phyloP scores from a whole-genome alignment of 1,140 invertebrate species.

The Leptopilina clavipes region DNA sequence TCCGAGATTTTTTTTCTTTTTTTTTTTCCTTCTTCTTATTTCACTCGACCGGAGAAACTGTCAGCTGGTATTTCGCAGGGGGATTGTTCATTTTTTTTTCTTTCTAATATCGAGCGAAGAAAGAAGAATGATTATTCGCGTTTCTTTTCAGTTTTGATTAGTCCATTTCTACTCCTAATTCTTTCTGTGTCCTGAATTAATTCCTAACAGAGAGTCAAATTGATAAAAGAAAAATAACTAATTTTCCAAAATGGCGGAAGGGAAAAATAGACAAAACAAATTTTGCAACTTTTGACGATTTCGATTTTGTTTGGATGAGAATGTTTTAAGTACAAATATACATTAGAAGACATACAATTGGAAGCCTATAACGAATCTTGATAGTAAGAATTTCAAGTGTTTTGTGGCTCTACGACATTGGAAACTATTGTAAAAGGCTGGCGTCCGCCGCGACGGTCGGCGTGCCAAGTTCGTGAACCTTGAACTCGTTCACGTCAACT shows the following conservation, averaged over 20 bases:
- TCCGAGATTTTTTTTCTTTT: slow-evolving; percentile 28
- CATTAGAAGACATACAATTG: not conserved
- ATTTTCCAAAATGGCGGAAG: no score
- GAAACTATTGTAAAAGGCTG: slow-evolving; percentile 24
- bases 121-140: slow-evolving; percentile 1
- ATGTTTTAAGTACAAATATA: no score
- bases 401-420: slow-evolving; percentile 38
- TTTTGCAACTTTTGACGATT: no score
- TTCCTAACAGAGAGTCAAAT: no score
- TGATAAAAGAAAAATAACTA: no score
- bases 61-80: slow-evolving; percentile 60
- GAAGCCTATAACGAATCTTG: not conserved
- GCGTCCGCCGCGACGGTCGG: slow-evolving; percentile 41
- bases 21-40: no score
- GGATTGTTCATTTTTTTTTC: slow-evolving; percentile 46
- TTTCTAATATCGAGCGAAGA: no score
- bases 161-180: no score
- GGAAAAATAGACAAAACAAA: no score
- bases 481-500: slow-evolving; percentile 62
- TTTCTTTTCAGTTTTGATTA: no score
- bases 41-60: slow-evolving; percentile 58
- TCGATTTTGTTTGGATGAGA: no score
- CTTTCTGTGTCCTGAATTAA: no score
- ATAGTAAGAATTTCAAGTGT: slow-evolving; percentile 23
- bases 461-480: slow-evolving; percentile 68